Percentiles rank a stretch among this genome's conserved stretches.
Conservation (phyloP, 2,113 vertebrate species). For the Numenius arquata region DNA sequence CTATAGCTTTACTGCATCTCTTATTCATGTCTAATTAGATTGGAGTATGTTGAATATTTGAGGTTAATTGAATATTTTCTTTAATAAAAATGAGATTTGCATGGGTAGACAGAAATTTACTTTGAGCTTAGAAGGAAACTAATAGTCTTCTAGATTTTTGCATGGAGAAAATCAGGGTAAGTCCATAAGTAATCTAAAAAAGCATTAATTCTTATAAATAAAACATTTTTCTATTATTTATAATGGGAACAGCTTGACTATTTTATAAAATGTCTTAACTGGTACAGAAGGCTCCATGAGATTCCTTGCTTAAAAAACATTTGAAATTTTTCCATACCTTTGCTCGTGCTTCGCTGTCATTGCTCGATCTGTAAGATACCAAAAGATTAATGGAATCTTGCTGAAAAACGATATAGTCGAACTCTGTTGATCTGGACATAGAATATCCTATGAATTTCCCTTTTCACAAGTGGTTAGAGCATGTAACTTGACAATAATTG, state of each 20-base stretch:
- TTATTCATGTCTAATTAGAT: constrained; percentile 65
- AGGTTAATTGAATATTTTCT: constrained; percentile 74
- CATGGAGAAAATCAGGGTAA: constrained; percentile 22
- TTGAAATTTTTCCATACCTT: not conserved
- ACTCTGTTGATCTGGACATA: not conserved
- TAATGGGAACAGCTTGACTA: not conserved
- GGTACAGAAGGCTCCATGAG: not conserved
- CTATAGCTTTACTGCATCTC: constrained; percentile 57
- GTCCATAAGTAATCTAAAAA: constrained; percentile 55
- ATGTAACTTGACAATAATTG: not conserved
- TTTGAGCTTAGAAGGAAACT: constrained; percentile 58
- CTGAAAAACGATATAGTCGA: not conserved
- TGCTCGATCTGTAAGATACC: not conserved
- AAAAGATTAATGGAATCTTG: not conserved
- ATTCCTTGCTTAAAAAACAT: constrained; percentile 24
- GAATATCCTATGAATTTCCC: not conserved
- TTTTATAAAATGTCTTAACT: not conserved
- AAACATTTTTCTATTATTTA: constrained; percentile 42
- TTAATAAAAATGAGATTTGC: constrained; percentile 73
- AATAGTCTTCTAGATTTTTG: constrained; percentile 37
- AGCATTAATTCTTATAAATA: constrained; percentile 51
- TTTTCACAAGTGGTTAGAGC: not conserved
- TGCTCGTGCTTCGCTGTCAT: not conserved
- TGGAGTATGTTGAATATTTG: constrained; percentile 61
- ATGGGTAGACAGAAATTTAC: constrained; percentile 32